Evolutionary conservation across 2,113 vertebrate genomes (phyloP).

Genomic region (Mystacornis crossleyi): DNA sequence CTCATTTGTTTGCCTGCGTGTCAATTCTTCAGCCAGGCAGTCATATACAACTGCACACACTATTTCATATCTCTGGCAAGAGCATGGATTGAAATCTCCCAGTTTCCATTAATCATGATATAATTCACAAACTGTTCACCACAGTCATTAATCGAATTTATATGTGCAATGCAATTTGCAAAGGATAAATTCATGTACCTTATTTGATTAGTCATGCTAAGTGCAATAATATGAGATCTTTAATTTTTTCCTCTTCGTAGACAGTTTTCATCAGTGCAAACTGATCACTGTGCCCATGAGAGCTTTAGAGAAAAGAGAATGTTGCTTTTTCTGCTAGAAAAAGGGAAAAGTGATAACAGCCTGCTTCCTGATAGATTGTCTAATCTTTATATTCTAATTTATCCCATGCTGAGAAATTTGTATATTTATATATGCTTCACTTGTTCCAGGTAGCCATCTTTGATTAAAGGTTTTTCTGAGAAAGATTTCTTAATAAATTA

Average conservation of each 20-base stretch:
- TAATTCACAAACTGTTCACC: constrained; percentile 6
- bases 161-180: background rate
- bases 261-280: background rate
- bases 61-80: constrained; percentile 20
- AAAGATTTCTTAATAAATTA: background rate
- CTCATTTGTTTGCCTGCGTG: background rate
- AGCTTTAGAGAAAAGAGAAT: background rate
- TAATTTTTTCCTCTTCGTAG: background rate
- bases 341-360: background rate
- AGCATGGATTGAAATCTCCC: constrained; percentile 5
- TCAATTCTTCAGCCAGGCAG: background rate
- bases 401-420: background rate
- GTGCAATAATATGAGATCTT: background rate
- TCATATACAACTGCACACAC: background rate
- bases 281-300: background rate
- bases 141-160: background rate
- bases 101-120: constrained; percentile 27
- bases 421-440: background rate
- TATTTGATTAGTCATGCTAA: background rate
- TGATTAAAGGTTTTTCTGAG: background rate
- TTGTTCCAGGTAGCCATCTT: background rate
- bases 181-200: background rate
- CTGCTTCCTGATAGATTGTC: accelerated
- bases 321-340: background rate
- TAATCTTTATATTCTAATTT: background rate